Evolutionary conservation across 1,140 invertebrate genomes (phyloP), one percentile per base, ranked within the genome.

Genomic region (Cheumatopsyche charites): DNA sequence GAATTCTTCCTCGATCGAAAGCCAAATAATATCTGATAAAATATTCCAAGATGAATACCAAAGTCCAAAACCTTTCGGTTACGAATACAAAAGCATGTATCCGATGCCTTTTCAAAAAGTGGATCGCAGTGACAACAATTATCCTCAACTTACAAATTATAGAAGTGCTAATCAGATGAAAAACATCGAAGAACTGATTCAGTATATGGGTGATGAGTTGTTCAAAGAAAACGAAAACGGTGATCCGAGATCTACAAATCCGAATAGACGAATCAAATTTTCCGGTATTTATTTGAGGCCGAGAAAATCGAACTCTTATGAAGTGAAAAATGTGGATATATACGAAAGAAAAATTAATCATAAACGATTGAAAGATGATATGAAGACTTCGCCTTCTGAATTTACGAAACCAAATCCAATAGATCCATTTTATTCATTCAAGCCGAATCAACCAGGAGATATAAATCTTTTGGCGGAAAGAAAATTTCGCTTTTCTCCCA

Each of bases 381-480:
- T 21, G 29, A 41, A 62, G 21, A 26, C 19, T 62, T 41, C 25
- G 1, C 47, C 47, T 7, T 26, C 58, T 26, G 23, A 25, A 26
- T 62, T 62, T 62, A 5, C 19, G 13, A 49, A 29, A 66, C 45
- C 29, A 36, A 36, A 36, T 9, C 29, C 9, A 36, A 67, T 72
- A 26, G 82, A 83, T 71, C 82, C 82, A n/a, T 75, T 84, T 15
- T 80, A 79, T 67, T 79, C 74, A 61, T 85, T 78, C 68, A 84
- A 80, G 70, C 83, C 83, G 13, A 79, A 80, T 47, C 81, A 71
- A 73, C 82, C 82, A 3, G 80, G 80, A 15, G 82, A 85, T 70
- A 79, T 85, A 0, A 85, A 85, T 78, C 78, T 84, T 62, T 76
- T 85, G 71, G 83, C 81, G 42, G 83, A 83, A 73, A 78, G 78